phyloP scores from a whole-genome alignment of 2,797 vertebrate genomes.

The Halcyon smyrnensis region DNA sequence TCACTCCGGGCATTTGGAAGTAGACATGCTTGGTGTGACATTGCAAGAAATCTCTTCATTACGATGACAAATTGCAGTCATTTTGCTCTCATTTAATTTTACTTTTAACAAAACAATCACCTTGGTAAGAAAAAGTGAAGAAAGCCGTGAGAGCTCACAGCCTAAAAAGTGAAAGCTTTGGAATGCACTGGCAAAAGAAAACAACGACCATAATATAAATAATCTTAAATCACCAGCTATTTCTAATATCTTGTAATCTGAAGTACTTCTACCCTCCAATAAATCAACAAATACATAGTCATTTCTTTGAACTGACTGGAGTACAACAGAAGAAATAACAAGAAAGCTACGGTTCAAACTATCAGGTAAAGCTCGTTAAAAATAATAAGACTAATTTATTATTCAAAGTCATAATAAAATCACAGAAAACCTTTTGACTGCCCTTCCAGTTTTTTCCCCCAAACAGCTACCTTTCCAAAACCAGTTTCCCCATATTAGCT shows the following conservation, averaged over 20 bases:
- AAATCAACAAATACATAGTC: not conserved
- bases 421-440: not conserved
- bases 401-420: conserved; percentile 2
- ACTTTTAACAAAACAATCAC: conserved; percentile 43
- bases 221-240: not conserved
- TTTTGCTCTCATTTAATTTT: conserved; percentile 16
- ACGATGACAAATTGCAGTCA: conserved; percentile 22
- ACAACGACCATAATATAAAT: not conserved
- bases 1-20: conserved; percentile 8
- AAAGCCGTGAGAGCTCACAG: not conserved
- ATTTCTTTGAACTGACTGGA: not conserved
- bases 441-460: not conserved
- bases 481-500: not conserved
- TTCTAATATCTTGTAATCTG: not conserved
- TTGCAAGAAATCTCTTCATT: not conserved
- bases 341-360: not conserved
- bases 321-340: not conserved
- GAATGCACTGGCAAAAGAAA: conserved; percentile 9
- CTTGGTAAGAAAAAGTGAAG: not conserved
- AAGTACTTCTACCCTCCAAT: not conserved
- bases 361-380: not conserved
- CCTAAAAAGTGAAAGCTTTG: conserved; percentile 3
- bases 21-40: not conserved
- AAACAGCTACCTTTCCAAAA: not conserved
- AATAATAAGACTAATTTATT: not conserved